phyloP scores from a whole-genome alignment of 2,888 invertebrate genomes.

The Himalopsyche anomala region DNA sequence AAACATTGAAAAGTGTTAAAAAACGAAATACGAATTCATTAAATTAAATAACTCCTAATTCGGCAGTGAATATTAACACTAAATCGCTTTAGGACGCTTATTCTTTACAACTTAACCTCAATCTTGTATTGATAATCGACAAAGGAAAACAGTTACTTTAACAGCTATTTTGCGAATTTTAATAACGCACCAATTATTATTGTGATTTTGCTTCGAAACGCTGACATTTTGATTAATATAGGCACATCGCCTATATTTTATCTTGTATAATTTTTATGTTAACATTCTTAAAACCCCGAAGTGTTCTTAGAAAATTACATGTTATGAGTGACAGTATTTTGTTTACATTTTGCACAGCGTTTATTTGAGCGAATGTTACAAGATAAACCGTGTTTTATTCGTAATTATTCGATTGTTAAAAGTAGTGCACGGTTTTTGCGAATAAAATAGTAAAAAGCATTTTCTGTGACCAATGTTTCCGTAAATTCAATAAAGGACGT shows the following conservation, averaged over 20 bases:
- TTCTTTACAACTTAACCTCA: conserved; percentile 34
- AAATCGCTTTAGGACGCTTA: background rate
- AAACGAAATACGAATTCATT: background rate
- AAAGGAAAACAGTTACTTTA: conserved; percentile 25
- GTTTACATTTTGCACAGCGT: conserved; percentile 35
- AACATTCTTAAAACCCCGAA: background rate
- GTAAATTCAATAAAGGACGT: conserved; percentile 12
- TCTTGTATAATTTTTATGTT: conserved; percentile 7
- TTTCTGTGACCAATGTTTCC: conserved; percentile 21
- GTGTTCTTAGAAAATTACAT: conserved; percentile 27
- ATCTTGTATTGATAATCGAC: conserved; percentile 19
- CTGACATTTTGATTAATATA: conserved; percentile 18
- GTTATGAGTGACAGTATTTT: conserved; percentile 24
- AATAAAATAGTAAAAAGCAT: conserved; percentile 31
- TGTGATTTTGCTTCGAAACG: conserved; percentile 32
- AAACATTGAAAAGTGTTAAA: conserved; percentile 5
- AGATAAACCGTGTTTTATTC: conserved; percentile 43
- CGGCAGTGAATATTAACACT: conserved; percentile 10
- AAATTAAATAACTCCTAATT: background rate
- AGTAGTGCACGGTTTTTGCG: conserved; percentile 25
- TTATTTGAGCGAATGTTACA: conserved; percentile 40
- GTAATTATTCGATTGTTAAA: conserved; percentile 24
- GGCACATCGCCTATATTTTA: background rate
- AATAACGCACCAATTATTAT: conserved; percentile 16
- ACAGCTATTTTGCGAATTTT: conserved; percentile 24